phyloP scores from a whole-genome alignment of 2,113 vertebrate genomes.

The Catagonus wagneri region DNA sequence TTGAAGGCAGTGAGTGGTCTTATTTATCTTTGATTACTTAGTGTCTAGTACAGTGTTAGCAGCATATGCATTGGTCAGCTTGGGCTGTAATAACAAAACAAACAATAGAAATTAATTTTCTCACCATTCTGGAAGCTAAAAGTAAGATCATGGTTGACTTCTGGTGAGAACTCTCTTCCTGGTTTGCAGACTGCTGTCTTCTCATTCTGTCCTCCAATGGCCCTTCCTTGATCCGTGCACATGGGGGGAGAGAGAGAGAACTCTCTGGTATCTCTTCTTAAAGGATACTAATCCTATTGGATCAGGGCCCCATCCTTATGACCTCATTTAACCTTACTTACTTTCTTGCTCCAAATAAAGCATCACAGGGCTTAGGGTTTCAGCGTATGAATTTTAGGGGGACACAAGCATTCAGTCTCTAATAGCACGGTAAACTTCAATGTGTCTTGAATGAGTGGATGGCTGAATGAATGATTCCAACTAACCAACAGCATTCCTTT shows the following conservation, averaged over 20 bases:
- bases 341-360: background rate
- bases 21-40: background rate
- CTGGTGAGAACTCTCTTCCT: background rate
- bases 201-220: background rate
- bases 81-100: background rate
- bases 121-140: background rate
- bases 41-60: background rate
- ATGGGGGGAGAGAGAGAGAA: background rate
- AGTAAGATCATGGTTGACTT: background rate
- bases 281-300: background rate
- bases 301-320: background rate
- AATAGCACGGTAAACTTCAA: background rate
- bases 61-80: background rate
- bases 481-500: background rate
- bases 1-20: background rate
- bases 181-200: background rate
- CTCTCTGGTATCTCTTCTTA: background rate
- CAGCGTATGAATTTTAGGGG: background rate
- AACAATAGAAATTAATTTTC: background rate
- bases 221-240: background rate
- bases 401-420: background rate
- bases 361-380: background rate
- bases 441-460: background rate
- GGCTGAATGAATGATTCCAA: background rate
- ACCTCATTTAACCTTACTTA: constrained; percentile 34